Base-by-base conservation (phyloP, 1,140 invertebrate species). In the Eriosoma lanigerum region DNA sequence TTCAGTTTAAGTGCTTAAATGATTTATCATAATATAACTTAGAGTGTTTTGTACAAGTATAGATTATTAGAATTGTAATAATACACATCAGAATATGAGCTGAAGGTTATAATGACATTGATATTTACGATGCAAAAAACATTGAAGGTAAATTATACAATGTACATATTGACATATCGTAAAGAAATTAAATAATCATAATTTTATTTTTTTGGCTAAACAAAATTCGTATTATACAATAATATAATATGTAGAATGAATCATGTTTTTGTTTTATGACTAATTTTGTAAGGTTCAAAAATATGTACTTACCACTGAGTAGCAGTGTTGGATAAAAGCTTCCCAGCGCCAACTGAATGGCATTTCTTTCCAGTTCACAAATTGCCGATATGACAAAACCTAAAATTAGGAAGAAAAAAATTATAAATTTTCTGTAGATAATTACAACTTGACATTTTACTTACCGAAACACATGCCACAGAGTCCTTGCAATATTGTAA, bases 401-500 rank as follows among this genome's bases (percentile, higher is more conserved):
- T 93, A 29, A 1, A 17, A 24, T 3, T 10, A 44, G 5, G 17
- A 44, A 17, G 84, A 19, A 17, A 24, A 10, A 24, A 13, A 10
- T 13, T 66, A 24, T 6, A 21, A 24, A 3, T 56, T 56, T 56
- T 46, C 1, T 8, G 1, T 3, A 15, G 1, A 48, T 2, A 29
- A 21, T 46, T 48, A 26, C 15, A 17, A 5, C 9, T 87, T 72
- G 64, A 83, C 12, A 3, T 68, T 56, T 29, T 17, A 85, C 86
- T 88, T 87, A 92, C 89, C 95, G 84, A 96, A 96, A 82, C 92
- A 93, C 96, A 98, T 98, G 83, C 96, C 96, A 85, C 95, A 96
- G 1, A 96, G 85, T 5, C 95, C 96, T 84, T 94, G 91, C 82
- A 96, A 87, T 0, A 96, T 87, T 0, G 93, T 94, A 0, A 98